Base-by-base conservation (phyloP, 2,888 invertebrate species). In the Gnatocerus cornutus region DNA sequence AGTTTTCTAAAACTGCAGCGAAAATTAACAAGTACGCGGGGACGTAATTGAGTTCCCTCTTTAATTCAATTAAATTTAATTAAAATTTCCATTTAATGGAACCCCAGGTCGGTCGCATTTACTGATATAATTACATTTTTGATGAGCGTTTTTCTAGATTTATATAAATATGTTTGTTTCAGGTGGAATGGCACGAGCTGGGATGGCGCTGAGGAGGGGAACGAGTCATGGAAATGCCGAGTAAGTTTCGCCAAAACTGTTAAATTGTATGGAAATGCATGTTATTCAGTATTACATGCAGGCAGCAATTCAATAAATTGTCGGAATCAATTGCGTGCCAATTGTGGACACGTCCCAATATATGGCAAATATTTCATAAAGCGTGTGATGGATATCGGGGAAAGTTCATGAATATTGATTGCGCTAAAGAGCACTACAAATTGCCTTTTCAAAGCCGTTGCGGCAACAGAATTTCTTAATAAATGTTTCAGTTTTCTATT, bases 181-280 rank as follows among this genome's bases (percentile, higher is more conserved):
- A 84, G 84, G 88, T 89, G 89, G 89, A 88, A 92, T 92, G 92
- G 91, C 92, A 87, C 90, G 90, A 86, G 90, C 91, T 88, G 91
- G 91, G 84, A 91, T 91, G 89, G 85, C 85, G 77, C 89, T 91
- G 87, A 91, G 91, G 87, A 90, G 90, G 88, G 89, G 88, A 83
- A 89, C 90, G 86, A 91, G 90, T 88, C 90, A 91, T 86, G 90
- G 90, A 87, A 89, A 83, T 81, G 77, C 91, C 83, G 91, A 91
- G 91, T 91, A 86, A 91, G 91, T 90, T 37, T 48, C n/a, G 10
- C 10, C 29, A 33, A 33, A 33, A 7, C 7, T n/a, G 33, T 29
- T 50, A 10, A 27, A 7, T 50, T 29, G n/a, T 50, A 8, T 27
- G 10, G 9, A 29, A 21, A 50, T 50, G 7, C 39, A 16, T 55